Evolutionary conservation across 1,140 invertebrate genomes (phyloP), one percentile per base, ranked within the genome.

Genomic region (Calliphora vicina): DNA sequence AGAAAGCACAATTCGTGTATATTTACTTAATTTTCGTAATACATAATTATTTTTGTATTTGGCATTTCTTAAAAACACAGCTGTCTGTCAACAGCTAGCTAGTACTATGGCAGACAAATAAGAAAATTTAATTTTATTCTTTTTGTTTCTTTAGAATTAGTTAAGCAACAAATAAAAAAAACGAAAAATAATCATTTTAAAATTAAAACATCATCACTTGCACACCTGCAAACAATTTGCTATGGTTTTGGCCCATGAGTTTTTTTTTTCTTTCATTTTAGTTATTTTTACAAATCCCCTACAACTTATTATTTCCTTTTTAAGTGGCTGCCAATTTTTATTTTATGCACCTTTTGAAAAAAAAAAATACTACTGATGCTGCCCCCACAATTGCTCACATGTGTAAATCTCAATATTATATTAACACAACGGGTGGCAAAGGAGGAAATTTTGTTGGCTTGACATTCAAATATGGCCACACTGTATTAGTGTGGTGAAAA

Each of bases 161-260:
- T n/a, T n/a, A n/a, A n/a, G n/a, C n/a, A n/a, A n/a, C n/a, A n/a
- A 67, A 67, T 4, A 17, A 5, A 67, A 67, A 67, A 23, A 61
- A 3, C 2, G 17, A 61, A 35, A 76, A 67, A 13, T 20, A 67
- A 20, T 23, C 17, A 76, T 43, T 35, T 78, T 43, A 35, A 78
- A 78, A 78, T 78, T 42, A 78, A 78, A 45, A 78, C 42, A 43
- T 78, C 74, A 78, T 78, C 74, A 78, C 74, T 43, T 78, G 74
- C 42, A 78, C 74, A 78, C 74, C 74, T 78, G 74, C 74, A 78
- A 25, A 67, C 57, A 67, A 67, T 67, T 67, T 67, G 57, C 20
- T 67, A 67, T 23, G 57, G n/a, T 67, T 20, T 20, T 23, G 20
- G 57, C 57, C 27, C 35, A 76, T 76, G 17, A 76, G n/a, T n/a